Conservation (phyloP, 64 coral and sea anemone genomes). For the Actinia tenebrosa region DNA sequence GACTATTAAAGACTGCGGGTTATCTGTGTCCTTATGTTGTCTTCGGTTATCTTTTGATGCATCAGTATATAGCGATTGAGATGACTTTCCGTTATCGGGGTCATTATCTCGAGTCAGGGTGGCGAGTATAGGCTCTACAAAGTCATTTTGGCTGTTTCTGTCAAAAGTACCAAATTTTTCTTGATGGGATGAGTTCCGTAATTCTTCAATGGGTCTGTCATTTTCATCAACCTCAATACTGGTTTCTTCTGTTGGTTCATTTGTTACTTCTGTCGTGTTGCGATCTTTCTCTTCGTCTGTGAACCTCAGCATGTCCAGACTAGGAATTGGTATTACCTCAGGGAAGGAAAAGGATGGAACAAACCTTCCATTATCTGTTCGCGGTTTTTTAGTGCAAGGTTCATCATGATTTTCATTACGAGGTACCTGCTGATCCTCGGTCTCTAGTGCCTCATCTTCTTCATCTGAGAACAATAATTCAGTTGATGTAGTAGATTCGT, state of each 20-base stretch:
- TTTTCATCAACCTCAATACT: background rate
- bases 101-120: too few species aligned
- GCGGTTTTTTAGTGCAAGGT: background rate
- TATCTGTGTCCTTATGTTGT: too few species aligned
- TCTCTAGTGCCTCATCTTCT: background rate
- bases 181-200: too few species aligned
- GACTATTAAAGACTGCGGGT: too few species aligned
- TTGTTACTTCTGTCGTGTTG: background rate
- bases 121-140: too few species aligned
- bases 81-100: too few species aligned
- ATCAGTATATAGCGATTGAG: background rate
- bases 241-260: background rate
- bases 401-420: background rate
- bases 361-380: background rate
- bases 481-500: slow-evolving; percentile 20
- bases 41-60: too few species aligned
- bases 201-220: too few species aligned
- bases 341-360: slow-evolving; percentile 3
- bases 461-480: slow-evolving; percentile 31
- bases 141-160: too few species aligned
- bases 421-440: slow-evolving; percentile 24
- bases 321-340: background rate
- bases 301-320: background rate
- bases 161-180: too few species aligned
- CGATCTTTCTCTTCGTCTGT: background rate